Base-by-base conservation (phyloP, 2,113 vertebrate genomes). In the Ovibos moschatus region DNA sequence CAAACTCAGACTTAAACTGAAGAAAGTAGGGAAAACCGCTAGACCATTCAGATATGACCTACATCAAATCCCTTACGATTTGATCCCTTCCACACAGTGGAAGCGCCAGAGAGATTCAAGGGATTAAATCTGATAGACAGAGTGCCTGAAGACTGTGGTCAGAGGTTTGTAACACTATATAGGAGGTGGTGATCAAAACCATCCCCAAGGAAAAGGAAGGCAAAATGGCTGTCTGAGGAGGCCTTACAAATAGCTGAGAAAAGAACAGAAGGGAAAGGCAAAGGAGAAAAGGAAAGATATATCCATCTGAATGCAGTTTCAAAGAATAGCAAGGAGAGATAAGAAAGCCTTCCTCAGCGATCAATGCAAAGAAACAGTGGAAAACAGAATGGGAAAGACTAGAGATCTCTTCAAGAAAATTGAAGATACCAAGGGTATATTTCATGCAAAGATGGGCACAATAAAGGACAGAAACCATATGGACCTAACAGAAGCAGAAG, bases 101-200 rank as follows among this genome's bases (percentile, higher is more conserved):
- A 13, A 23, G 67, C 3, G n/a, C 21, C 19, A 40, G 23, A 71
- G 11, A 71, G 64, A 71, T 23, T 40, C 19, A 71, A 12, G n/a
- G 19, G n/a, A 6, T 12, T 71, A 40, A 5, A 71, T 40, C 67
- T 23, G n/a, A 23, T 1, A 71, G 67, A 36, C 17, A 23, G n/a
- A 71, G 67, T 3, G 67, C 19, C n/a, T 71, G n/a, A 71, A 40
- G 19, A 71, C 67, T 6, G 6, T 40, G 19, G 67, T 71, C n/a
- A 40, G n/a, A 71, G n/a, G n/a, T 23, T 71, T 2, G 2, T 2
- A 12, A 71, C 19, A 3, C 1, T 71, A 10, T 23, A 12, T 2
- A 71, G n/a, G 19, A 36, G 10, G 67, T 40, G 5, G 67, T 2
- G 67, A 71, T 71, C 19, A 40, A 40, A 71, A 40, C 19, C n/a